Conservation (phyloP, 2,797 vertebrate genomes). For the Amphiprion clarkii region DNA sequence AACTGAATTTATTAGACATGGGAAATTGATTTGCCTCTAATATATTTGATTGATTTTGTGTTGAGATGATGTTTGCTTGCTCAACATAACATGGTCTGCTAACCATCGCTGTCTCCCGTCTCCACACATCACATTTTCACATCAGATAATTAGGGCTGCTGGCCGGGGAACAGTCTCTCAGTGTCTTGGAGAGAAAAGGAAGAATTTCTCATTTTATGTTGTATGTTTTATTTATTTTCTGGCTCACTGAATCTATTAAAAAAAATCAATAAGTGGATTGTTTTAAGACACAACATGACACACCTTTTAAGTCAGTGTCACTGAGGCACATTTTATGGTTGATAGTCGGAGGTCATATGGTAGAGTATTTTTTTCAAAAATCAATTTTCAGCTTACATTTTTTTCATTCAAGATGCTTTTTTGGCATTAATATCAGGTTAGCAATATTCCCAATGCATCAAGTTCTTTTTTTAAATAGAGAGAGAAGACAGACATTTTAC, state of each 20-base stretch:
- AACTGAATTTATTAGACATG: constrained; percentile 26
- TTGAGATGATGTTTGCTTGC: constrained; percentile 18
- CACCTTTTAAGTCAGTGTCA: not conserved
- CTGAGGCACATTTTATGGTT: not conserved
- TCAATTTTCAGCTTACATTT: too few species aligned
- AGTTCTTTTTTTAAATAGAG: too few species aligned
- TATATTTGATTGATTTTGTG: constrained; percentile 47
- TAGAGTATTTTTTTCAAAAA: not conserved
- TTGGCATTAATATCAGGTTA: too few species aligned
- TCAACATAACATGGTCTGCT: constrained; percentile 22
- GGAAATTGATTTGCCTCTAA: constrained; percentile 35
- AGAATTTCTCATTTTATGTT: not conserved
- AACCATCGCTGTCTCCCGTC: constrained; percentile 15
- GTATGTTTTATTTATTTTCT: not conserved
- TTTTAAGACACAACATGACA: not conserved
- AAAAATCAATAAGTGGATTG: not conserved
- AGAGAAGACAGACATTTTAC: too few species aligned
- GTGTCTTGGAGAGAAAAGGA: constrained; percentile 7
- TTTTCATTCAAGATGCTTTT: too few species aligned
- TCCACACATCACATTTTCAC: constrained; percentile 35
- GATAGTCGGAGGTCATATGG: not conserved
- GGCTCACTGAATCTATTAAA: not conserved
- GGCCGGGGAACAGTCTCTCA: not conserved
- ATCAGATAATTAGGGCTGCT: constrained; percentile 22
- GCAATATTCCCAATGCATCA: too few species aligned